Percentiles rank a stretch among this genome's conserved stretches.
These are phyloP conservation scores for Bradypodion pumilum DNA, from an alignment of 2,797 vertebrate genomes.

Conservation along the genomic window DNA sequence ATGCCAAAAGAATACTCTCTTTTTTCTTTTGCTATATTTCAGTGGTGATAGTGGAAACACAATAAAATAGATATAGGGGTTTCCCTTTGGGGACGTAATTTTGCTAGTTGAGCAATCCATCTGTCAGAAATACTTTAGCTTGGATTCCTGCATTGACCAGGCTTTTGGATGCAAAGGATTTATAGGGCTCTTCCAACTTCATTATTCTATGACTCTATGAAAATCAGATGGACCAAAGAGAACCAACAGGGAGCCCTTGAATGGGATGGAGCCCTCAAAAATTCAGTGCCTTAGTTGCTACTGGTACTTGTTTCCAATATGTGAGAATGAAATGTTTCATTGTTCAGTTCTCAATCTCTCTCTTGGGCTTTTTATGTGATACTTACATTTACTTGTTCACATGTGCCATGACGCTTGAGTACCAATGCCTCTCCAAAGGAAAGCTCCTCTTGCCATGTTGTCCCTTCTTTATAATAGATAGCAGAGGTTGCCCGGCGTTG, in stretches of 20 bases:
- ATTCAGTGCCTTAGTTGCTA: not conserved
- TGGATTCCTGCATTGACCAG: too few relatives aligned
- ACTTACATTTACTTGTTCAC: not conserved
- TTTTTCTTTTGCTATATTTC: not conserved
- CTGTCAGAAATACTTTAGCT: too few relatives aligned
- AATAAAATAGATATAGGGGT: not conserved
- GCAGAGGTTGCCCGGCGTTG: too few relatives aligned
- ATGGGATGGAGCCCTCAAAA: not conserved
- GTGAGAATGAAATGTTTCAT: not conserved
- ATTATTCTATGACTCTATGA: too few relatives aligned
- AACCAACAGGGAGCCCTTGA: not conserved
- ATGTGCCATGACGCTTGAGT: not conserved
- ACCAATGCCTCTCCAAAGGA: too few relatives aligned
- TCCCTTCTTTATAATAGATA: too few relatives aligned
- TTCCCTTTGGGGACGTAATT: not conserved
- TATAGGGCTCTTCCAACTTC: too few relatives aligned
- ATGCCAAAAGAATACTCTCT: not conserved
- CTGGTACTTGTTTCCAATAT: not conserved
- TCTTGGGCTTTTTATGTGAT: not conserved
- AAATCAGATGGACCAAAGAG: not conserved
- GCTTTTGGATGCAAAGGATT: too few relatives aligned
- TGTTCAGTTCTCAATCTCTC: too few relatives aligned
- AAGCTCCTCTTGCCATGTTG: not conserved
- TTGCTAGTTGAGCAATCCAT: too few relatives aligned
- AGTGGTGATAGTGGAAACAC: not conserved